Base-by-base conservation (phyloP, 2,888 invertebrate genomes). In the Plebejus anna region DNA sequence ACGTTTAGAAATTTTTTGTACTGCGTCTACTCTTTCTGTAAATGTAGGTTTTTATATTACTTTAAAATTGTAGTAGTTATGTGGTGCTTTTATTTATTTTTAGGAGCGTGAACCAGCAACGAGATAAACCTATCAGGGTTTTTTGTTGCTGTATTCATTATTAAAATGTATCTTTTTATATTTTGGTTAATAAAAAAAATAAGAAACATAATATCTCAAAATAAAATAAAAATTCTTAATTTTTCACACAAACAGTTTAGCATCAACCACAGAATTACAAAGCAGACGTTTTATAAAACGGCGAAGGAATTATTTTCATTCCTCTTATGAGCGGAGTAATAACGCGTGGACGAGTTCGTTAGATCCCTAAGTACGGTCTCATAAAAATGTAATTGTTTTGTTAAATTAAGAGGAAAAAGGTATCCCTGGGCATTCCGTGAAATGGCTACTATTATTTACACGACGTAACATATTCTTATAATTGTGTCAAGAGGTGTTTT, bases 301-400 rank as follows among this genome's bases (percentile, higher is more conserved):
- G n/a, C 7, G 75, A 80, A 79, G 79, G 57, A 80, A 79, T 78
- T 83, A 81, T 80, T 80, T 81, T 84, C 82, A 82, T 82, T 81
- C 82, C 83, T 42, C 73, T 55, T 32, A 32, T 82, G 84, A 84
- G 83, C 82, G 81, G 86, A 88, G 87, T 89, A 89, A 89, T 89
- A 86, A 84, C 83, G 80, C 76, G 76, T 80, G 86, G 88, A 89
- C 88, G 88, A 87, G 83, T 78, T 71, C 76, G 80, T 80, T 85
- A 85, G 85, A 55, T 16, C 55, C 28, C 55, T 73, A 73, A 70
- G 77, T 77, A 77, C 75, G 79, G 75, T 75, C 79, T 78, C 79
- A 79, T 80, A 80, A 81, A 81, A 73, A 73, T 73, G 73, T 81
- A 80, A 80, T 79, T 81, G 79, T 80, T 81, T 81, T 81, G 81